A percentile compares a stretch with the other conserved stretches of the same genome.
phyloP scores from a whole-genome alignment of 2,797 vertebrate genomes.

The Sarcoramphus papa region DNA sequence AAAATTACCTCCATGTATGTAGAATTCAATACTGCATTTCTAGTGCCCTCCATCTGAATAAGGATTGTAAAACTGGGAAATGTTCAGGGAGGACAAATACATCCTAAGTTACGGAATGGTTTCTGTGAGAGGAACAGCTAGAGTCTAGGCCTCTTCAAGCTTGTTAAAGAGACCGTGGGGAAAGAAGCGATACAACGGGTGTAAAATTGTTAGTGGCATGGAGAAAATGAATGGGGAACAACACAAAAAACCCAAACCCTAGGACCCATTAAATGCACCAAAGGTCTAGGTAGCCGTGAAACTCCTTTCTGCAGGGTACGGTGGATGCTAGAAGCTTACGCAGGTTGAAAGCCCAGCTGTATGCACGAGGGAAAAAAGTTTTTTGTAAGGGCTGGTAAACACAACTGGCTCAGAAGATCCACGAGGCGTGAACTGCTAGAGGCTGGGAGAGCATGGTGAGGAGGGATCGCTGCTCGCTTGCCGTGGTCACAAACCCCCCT shows the following conservation, averaged over 20 bases:
- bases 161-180: neutral
- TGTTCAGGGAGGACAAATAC: neutral
- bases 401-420: neutral
- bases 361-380: neutral
- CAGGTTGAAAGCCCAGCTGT: neutral
- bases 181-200: neutral
- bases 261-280: neutral
- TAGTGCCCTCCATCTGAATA: neutral
- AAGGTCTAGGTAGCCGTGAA: neutral
- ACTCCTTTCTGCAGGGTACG: neutral
- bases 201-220: neutral
- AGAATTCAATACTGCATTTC: neutral
- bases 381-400: neutral
- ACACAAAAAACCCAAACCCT: neutral
- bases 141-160: neutral
- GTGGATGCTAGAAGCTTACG: neutral
- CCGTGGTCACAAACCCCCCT: neutral
- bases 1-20: neutral
- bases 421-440: accelerated
- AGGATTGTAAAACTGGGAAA: neutral
- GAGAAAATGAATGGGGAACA: neutral
- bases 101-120: neutral
- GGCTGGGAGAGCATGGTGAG: too few species aligned
- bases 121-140: neutral
- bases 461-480: neutral